Percentiles rank a stretch among this genome's conserved stretches.
Conservation (phyloP, 2,113 vertebrate species). For the Romanogobio albipinnatus region DNA sequence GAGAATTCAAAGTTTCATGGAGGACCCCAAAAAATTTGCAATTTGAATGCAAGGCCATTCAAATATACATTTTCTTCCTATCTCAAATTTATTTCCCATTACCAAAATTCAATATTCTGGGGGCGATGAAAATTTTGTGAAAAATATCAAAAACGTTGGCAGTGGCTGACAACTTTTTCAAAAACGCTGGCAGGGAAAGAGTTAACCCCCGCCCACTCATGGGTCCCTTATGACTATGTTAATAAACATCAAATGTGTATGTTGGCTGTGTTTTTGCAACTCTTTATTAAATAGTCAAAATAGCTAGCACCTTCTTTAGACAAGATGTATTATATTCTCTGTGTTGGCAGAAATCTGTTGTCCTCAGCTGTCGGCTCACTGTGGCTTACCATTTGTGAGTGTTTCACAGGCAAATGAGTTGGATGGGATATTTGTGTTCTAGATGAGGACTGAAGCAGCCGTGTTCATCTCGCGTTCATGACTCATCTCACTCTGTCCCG, state of each 20-base stretch:
- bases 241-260: not conserved
- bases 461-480: constrained; percentile 1
- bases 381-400: constrained; percentile 8
- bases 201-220: too few relatives aligned
- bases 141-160: too few relatives aligned
- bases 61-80: too few relatives aligned
- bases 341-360: not conserved
- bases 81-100: too few relatives aligned
- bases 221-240: not conserved
- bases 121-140: too few relatives aligned
- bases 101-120: too few relatives aligned
- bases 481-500: constrained; percentile 6
- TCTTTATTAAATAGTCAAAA: not conserved
- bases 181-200: too few relatives aligned
- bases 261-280: not conserved
- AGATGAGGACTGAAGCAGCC: constrained; percentile 1
- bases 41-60: too few relatives aligned
- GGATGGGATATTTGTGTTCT: constrained; percentile 34
- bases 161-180: too few relatives aligned
- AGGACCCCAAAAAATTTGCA: too few relatives aligned
- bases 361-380: not conserved
- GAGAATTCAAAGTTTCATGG: too few relatives aligned
- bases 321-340: not conserved
- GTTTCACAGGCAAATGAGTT: constrained; percentile 36
- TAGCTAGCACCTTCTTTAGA: not conserved